Conservation (phyloP, 1,140 invertebrate genomes). For the Coboldia fuscipes region DNA sequence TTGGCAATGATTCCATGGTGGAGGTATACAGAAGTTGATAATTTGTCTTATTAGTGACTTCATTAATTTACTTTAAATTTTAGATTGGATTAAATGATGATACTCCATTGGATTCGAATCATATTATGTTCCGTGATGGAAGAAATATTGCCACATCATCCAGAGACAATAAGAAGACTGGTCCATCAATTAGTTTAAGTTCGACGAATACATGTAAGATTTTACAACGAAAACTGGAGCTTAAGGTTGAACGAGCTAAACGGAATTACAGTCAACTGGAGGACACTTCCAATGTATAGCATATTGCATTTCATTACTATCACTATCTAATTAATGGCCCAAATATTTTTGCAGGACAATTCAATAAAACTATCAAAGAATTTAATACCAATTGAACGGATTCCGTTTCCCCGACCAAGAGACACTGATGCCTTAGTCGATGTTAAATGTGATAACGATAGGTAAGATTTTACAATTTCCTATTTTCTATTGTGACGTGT, state of each 20-base stretch:
- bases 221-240: conserved; percentile 18
- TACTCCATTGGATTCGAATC: background rate
- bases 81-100: background rate
- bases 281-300: conserved; percentile 13
- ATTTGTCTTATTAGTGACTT: background rate
- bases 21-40: background rate
- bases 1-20: too few species aligned
- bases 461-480: background rate
- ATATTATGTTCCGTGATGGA: background rate
- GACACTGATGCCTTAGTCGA: conserved; percentile 16
- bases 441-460: conserved; percentile 16
- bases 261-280: conserved; percentile 18
- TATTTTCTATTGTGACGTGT: too few species aligned
- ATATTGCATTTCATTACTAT: background rate
- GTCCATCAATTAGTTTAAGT: background rate
- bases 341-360: conserved; percentile 9
- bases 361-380: conserved; percentile 15
- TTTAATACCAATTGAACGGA: conserved; percentile 17
- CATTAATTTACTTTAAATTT: background rate
- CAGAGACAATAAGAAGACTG: background rate
- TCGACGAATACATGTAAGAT: conserved; percentile 14
- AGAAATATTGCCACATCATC: background rate
- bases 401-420: conserved; percentile 15
- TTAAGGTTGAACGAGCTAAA: conserved; percentile 20
- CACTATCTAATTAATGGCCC: background rate